Percentiles rank a stretch among this genome's conserved stretches.
Evolutionary conservation across 2,113 vertebrate genomes (phyloP).

Genomic region (Baryphthengus martii): DNA sequence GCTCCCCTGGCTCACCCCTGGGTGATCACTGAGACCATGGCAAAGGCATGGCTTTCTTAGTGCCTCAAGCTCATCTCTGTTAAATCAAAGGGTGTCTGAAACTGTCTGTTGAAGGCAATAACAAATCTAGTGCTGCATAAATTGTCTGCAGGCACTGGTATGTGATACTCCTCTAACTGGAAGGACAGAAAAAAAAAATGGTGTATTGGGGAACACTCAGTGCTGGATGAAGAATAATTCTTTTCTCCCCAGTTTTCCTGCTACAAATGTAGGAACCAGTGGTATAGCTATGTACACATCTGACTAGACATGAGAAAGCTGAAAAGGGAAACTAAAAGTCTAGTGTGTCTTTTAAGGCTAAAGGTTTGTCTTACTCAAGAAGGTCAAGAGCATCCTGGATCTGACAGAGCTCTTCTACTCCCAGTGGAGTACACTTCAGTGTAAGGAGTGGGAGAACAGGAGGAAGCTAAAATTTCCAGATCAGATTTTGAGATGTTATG

Average conservation of each 20-base stretch:
- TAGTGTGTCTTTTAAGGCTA: neutral
- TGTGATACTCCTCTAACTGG: accelerated
- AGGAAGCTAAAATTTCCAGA: neutral
- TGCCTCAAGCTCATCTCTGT: neutral
- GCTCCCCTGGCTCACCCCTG: neutral
- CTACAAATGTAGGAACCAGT: neutral
- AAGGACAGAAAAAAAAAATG: neutral
- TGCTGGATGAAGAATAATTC: neutral
- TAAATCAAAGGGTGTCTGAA: neutral
- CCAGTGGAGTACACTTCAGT: neutral
- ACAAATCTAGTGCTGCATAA: neutral
- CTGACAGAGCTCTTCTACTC: neutral
- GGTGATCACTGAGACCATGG: accelerated
- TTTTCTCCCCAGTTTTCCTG: neutral
- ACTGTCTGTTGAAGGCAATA: neutral
- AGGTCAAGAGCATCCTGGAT: neutral
- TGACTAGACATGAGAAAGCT: neutral
- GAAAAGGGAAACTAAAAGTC: neutral
- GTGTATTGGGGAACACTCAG: neutral
- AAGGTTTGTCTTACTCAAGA: neutral
- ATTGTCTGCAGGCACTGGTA: neutral
- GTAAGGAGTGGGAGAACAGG: neutral
- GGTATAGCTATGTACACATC: neutral
- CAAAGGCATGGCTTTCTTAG: neutral
- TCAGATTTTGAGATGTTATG: neutral